These are phyloP conservation scores for Gymnocephalus cernua DNA, from an alignment of 2,113 vertebrate genomes.

Conservation along the genomic window DNA sequence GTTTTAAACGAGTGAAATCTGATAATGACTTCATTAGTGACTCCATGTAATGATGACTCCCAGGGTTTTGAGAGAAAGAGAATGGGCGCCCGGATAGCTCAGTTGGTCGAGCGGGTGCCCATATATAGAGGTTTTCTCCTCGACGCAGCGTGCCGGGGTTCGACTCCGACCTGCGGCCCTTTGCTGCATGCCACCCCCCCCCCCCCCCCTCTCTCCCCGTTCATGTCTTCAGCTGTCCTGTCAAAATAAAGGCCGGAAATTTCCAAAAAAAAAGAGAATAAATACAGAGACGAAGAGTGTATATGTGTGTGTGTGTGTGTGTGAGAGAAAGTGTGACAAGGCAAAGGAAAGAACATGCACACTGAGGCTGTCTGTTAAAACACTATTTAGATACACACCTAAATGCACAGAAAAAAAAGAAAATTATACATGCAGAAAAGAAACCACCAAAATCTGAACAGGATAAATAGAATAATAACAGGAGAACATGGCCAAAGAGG, in stretches of 20 bases:
- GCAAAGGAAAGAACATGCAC: conserved; percentile 18
- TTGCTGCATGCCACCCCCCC: no score
- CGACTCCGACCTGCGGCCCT: no score
- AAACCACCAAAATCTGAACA: conserved; percentile 34
- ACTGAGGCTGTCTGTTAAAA: conserved; percentile 32
- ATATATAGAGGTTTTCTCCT: no score
- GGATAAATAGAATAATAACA: conserved; percentile 61
- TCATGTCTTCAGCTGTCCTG: no score
- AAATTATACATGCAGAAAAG: conserved; percentile 47
- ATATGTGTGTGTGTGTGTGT: not conserved
- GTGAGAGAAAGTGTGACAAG: conserved; percentile 21
- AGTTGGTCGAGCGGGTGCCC: no score
- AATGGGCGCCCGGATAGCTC: not conserved
- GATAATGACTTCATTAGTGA: conserved; percentile 86
- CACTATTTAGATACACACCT: conserved; percentile 40
- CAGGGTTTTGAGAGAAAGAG: conserved; percentile 54
- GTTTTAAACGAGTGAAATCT: conserved; percentile 81
- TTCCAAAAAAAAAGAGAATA: conserved; percentile 12
- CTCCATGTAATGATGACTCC: conserved; percentile 74
- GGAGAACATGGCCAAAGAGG: conserved; percentile 43
- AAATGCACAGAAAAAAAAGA: conserved; percentile 21
- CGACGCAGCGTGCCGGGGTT: no score
- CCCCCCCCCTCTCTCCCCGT: no score
- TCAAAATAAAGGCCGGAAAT: no score
- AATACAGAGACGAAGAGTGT: conserved; percentile 29